Base-by-base conservation (phyloP, 1,140 invertebrate genomes). In the Ostrea denselamellosa region DNA sequence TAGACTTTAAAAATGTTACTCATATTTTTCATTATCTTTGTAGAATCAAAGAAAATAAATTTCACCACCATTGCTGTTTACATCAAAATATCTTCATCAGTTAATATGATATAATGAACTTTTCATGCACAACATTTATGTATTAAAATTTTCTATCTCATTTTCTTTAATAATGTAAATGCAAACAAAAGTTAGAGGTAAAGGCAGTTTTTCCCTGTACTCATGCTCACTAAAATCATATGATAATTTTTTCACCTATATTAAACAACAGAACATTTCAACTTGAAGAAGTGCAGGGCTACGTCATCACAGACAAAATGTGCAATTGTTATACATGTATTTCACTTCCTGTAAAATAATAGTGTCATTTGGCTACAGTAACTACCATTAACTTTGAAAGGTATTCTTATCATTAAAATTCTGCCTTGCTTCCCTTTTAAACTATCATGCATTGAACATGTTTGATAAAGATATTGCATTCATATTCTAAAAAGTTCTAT, bases 311-410 rank as follows among this genome's bases (percentile, higher is more conserved):
- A 28, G 28, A 77, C 68, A 77, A 62, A 28, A 25, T 77, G 68
- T 77, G 68, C 68, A 77, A 28, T 77, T 77, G 68, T 77, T 77
- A 77, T 77, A 44, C 34, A 44, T 44, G 34, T 44, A 44, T 44
- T 22, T 77, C 68, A 77, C 68, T 34, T 77, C 56, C 68, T 77
- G 68, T 77, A 77, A 77, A 77, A 28, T 77, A 77, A 77, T 77
- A 22, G 28, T 9, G 56, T 62, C 56, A 62, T 62, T 19, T n/a
- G 56, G n/a, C 56, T 62, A 62, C 12, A 62, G n/a, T 19, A 62
- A 62, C 17, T 17, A 56, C 56, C n/a, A 19, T 62, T 19, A 62
- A 19, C 14, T 1, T 7, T 19, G 56, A n/a, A 62, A 62, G 34
- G 5, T 44, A 44, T 58, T 58, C 56, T 58, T 62, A 62, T 62